A percentile compares a stretch with the other conserved stretches of the same genome.
Evolutionary conservation across 2,888 invertebrate genomes (phyloP).

Genomic region (Doris montereyensis): DNA sequence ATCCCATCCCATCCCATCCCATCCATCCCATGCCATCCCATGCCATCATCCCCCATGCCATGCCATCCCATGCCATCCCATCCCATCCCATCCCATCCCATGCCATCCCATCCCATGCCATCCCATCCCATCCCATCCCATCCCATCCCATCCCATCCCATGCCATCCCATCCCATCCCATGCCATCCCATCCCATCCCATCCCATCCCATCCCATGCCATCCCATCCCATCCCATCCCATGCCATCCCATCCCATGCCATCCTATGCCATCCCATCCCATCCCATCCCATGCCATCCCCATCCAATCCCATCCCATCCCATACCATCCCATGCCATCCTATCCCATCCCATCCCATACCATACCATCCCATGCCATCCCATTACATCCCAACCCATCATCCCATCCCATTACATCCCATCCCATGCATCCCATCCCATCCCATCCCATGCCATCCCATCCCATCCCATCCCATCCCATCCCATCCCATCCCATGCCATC

Average conservation of each 20-base stretch:
- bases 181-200: slow-evolving; percentile 29
- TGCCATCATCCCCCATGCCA: slow-evolving; percentile 8
- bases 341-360: slow-evolving; percentile 41
- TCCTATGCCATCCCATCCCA: slow-evolving; percentile 27
- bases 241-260: slow-evolving; percentile 39
- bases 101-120: slow-evolving; percentile 25
- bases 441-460: too few relatives aligned
- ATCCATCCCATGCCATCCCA: slow-evolving; percentile 38
- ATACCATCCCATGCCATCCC: slow-evolving; percentile 40
- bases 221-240: slow-evolving; percentile 40
- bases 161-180: slow-evolving; percentile 40
- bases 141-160: slow-evolving; percentile 41
- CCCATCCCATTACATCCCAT: too few relatives aligned
- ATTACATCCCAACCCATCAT: slow-evolving; percentile 20
- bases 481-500: too few relatives aligned
- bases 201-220: slow-evolving; percentile 35
- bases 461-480: too few relatives aligned
- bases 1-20: slow-evolving; percentile 40
- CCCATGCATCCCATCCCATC: too few relatives aligned
- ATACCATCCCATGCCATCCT: slow-evolving; percentile 33
- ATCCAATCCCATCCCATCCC: slow-evolving; percentile 27
- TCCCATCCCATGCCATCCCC: background rate
- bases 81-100: slow-evolving; percentile 28
- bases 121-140: slow-evolving; percentile 35
- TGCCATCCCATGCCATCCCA: slow-evolving; percentile 28